Base-by-base conservation (phyloP, 1,140 invertebrate genomes). In the Euwallacea fornicatus region DNA sequence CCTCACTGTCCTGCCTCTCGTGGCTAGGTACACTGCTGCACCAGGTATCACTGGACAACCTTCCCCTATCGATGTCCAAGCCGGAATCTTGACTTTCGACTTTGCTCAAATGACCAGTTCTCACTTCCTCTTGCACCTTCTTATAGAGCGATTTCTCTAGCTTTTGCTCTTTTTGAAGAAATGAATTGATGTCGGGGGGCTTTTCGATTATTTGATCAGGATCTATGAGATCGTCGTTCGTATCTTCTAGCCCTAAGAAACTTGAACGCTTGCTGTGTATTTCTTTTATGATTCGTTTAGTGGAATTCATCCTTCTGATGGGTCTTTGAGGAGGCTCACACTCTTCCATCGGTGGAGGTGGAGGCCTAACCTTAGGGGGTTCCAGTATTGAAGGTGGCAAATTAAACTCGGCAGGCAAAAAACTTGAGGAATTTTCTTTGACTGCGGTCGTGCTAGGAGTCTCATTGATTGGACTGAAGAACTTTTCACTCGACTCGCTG, bases 261-360 rank as follows among this genome's bases (percentile, higher is more conserved):
- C 93, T 92, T 16, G 92, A 94, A 7, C 93, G 87, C 75, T 94
- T 91, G 75, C 90, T 91, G 8, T 91, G 85, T 33, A 95, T 84
- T 79, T 95, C 93, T 78, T 93, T 93, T 76, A 93, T 94, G 63
- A 95, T 93, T 65, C 92, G 86, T 66, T 91, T 91, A 0, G 92
- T 93, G 1, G 92, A 94, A 76, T 93, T 93, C 58, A 91, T 85
- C 67, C 91, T 86, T 76, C 89, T 89, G 60, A 92, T 53, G 10
- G 65, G 66, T 84, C 56, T 77, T 56, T 46, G 64, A 50, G 54
- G 54, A 47, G 21, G 42, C 50, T 69, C 70, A 4, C 83, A 76
- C 58, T 78, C 80, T 71, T 83, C 83, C 44, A 86, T 84, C 0
- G 92, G 92, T n/a, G 92, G 92, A 11, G 92, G 92, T 55, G 93